A percentile compares a stretch with the other conserved stretches of the same genome.
Conservation (phyloP, 2,797 vertebrate genomes). For the Propithecus deckenii region DNA sequence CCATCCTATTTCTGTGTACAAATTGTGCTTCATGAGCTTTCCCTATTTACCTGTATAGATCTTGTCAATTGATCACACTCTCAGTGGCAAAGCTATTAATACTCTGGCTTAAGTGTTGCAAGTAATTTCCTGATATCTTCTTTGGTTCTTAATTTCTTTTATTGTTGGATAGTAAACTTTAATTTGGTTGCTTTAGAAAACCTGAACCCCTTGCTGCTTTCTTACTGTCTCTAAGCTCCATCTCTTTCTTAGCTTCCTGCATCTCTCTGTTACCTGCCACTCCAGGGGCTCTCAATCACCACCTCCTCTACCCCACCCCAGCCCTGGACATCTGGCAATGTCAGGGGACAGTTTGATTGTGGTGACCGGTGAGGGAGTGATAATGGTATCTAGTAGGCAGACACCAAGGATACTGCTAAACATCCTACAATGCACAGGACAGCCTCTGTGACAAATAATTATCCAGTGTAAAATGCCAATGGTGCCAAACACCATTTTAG, state of each 20-base stretch:
- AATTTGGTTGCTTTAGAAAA: not conserved
- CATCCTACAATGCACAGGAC: not conserved
- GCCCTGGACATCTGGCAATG: not conserved
- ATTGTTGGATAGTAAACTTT: not conserved
- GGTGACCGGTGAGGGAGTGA: too few relatives aligned
- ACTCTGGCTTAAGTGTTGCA: not conserved
- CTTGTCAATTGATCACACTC: not conserved
- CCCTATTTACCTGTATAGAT: not conserved
- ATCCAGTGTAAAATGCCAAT: not conserved
- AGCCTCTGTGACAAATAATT: not conserved
- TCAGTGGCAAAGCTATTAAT: not conserved
- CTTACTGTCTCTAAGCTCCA: not conserved
- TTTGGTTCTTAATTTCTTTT: not conserved
- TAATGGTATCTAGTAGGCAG: not conserved
- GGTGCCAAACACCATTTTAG: not conserved
- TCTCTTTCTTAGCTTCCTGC: not conserved
- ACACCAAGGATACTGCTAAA: not conserved
- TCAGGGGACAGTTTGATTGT: not conserved
- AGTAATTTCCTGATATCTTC: not conserved
- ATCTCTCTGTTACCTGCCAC: not conserved
- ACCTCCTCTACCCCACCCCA: not conserved
- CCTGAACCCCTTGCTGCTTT: not conserved
- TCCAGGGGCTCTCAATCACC: not conserved
- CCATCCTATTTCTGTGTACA: not conserved
- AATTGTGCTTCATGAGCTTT: not conserved